phyloP scores from a whole-genome alignment of 2,113 vertebrate species.

The Megatriorchis doriae region DNA sequence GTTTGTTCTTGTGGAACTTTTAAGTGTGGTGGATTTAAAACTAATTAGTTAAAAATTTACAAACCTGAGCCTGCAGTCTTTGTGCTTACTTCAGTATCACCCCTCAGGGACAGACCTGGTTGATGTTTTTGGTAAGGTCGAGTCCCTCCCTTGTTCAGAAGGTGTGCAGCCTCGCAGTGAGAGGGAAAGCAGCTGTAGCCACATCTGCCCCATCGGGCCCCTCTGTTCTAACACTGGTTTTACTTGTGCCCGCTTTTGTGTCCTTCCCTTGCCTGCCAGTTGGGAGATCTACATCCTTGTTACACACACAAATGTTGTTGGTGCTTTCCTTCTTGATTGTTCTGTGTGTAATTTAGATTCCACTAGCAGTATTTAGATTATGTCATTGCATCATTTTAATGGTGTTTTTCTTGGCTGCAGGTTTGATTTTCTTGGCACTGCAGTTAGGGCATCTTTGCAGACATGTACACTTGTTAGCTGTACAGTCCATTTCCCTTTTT shows the following conservation, averaged over 20 bases:
- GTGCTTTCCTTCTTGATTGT: conserved; percentile 28
- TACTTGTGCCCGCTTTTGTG: not conserved
- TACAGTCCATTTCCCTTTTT: accelerated
- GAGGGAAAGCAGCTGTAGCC: not conserved
- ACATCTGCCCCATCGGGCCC: not conserved
- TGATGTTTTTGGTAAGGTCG: not conserved
- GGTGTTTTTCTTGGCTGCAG: conserved; percentile 38
- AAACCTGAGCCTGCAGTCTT: not conserved
- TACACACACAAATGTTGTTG: not conserved
- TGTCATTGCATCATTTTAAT: not conserved
- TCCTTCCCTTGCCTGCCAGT: not conserved
- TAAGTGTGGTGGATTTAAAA: not conserved
- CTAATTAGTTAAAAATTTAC: not conserved
- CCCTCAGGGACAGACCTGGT: not conserved
- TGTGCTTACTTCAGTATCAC: not conserved
- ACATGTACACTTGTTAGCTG: not conserved
- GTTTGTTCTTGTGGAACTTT: not conserved
- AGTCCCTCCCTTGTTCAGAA: not conserved
- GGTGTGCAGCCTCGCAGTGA: not conserved
- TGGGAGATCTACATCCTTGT: not conserved
- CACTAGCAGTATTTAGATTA: not conserved
- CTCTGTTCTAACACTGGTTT: not conserved
- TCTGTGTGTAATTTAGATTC: not conserved
- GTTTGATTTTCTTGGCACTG: conserved; percentile 25
- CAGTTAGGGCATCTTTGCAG: not conserved